Percentiles rank a stretch among this genome's conserved stretches.
Evolutionary conservation across 2,888 invertebrate genomes (phyloP).

Genomic region (Rutpela maculata): DNA sequence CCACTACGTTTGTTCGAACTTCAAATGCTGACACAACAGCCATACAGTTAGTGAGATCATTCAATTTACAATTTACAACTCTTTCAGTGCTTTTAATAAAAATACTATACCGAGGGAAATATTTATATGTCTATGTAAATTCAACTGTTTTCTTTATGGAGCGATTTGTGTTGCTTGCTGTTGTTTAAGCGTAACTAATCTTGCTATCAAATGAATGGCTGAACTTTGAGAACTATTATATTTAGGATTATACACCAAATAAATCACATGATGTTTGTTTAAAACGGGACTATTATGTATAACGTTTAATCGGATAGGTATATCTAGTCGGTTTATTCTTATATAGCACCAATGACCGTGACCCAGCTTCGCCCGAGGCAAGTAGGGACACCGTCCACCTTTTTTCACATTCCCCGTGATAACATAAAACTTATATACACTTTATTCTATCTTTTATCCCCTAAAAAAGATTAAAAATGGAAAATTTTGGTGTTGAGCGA

Average conservation of each 20-base stretch:
- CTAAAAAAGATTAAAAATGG: too few species aligned
- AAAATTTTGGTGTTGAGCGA: too few species aligned
- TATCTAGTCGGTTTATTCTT: too few species aligned
- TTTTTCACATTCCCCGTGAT: too few species aligned
- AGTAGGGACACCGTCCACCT: too few species aligned
- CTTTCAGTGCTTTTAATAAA: background rate
- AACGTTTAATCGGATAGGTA: too few species aligned
- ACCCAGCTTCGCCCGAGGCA: too few species aligned
- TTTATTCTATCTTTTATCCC: too few species aligned
- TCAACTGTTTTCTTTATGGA: background rate
- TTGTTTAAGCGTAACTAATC: background rate
- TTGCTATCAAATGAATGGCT: background rate
- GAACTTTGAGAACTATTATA: background rate
- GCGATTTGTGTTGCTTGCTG: background rate
- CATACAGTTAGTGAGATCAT: constrained; percentile 6
- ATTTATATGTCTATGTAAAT: background rate
- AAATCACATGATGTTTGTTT: background rate
- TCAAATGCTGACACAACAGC: constrained; percentile 31
- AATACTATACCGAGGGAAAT: background rate
- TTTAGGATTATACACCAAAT: constrained; percentile 7
- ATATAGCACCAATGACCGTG: too few species aligned
- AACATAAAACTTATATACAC: too few species aligned
- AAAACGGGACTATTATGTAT: background rate
- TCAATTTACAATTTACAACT: constrained; percentile 16
- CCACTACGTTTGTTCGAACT: constrained; percentile 38